Evolutionary conservation across 2,113 vertebrate species (phyloP).

Genomic region (Silurus glanis): DNA sequence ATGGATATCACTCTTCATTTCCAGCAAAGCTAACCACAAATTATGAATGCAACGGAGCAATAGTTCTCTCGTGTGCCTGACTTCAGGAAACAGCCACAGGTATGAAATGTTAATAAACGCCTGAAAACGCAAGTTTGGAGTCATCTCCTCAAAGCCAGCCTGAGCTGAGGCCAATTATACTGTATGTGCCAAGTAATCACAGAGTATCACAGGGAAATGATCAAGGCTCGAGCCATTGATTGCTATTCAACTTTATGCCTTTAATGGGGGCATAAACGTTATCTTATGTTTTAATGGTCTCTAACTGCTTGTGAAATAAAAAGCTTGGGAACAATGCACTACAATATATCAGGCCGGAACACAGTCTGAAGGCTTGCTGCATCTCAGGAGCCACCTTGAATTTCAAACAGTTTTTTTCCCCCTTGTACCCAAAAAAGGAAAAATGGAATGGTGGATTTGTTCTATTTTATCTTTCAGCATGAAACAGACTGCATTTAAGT

Average conservation of each 20-base stretch:
- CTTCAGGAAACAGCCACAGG: constrained; percentile 16
- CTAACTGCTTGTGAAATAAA: constrained; percentile 42
- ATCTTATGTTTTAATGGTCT: constrained; percentile 49
- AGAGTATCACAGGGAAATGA: constrained; percentile 45
- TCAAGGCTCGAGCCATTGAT: constrained; percentile 46
- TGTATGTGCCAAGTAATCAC: not conserved
- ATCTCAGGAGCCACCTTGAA: constrained; percentile 36
- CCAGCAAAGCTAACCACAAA: constrained; percentile 22
- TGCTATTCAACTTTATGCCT: constrained; percentile 50
- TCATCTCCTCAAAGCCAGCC: constrained; percentile 34
- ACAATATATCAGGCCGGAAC: constrained; percentile 19
- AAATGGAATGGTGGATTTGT: not conserved
- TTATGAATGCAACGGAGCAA: not conserved
- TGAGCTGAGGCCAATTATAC: constrained; percentile 42
- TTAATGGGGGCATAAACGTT: constrained; percentile 48
- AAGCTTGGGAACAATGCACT: constrained; percentile 9
- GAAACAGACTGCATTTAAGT: not conserved
- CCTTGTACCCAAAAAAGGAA: constrained; percentile 19
- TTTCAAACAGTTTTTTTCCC: constrained; percentile 19
- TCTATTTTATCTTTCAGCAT: not conserved
- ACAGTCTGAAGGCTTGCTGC: not conserved
- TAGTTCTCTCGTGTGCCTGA: not conserved
- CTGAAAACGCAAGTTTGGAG: constrained; percentile 34
- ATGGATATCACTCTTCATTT: constrained; percentile 39
- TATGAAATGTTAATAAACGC: constrained; percentile 52